Conservation (phyloP, 2,888 invertebrate species). For the Sminthurides aquaticus region DNA sequence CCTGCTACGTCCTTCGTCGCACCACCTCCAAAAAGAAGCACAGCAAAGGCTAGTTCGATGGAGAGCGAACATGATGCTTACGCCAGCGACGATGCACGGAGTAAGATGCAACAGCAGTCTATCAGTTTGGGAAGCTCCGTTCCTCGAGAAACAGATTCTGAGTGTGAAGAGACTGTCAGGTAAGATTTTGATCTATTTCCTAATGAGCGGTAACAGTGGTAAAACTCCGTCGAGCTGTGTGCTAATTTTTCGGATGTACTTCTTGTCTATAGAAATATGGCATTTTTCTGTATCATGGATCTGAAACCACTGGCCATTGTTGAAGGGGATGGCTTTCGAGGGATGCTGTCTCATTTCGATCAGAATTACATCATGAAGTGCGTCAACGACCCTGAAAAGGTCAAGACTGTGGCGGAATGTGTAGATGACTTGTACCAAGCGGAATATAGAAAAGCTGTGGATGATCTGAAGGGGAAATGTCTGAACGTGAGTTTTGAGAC, state of each 20-base stretch:
- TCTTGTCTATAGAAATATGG: slow-evolving; percentile 24
- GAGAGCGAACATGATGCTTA: not conserved
- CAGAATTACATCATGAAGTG: slow-evolving; percentile 15
- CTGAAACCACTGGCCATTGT: slow-evolving; percentile 24
- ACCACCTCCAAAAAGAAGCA: not conserved
- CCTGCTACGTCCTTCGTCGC: slow-evolving; percentile 12
- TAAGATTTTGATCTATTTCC: slow-evolving; percentile 3
- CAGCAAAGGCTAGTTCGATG: not conserved
- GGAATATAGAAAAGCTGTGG: slow-evolving; percentile 14
- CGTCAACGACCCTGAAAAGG: slow-evolving; percentile 7
- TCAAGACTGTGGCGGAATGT: slow-evolving; percentile 11
- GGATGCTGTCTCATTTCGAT: slow-evolving; percentile 23
- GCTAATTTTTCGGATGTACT: too few relatives aligned
- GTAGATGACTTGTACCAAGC: slow-evolving; percentile 24
- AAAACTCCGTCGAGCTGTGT: too few relatives aligned
- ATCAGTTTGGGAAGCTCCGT: not conserved
- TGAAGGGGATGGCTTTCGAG: slow-evolving; percentile 19
- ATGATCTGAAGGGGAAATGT: slow-evolving; percentile 13
- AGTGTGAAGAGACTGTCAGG: slow-evolving; percentile 17
- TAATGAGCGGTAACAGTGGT: too few relatives aligned
- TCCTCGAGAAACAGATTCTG: not conserved
- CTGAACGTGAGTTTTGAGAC: slow-evolving; percentile 16
- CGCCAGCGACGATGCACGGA: not conserved
- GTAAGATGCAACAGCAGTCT: not conserved
- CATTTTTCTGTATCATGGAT: slow-evolving; percentile 21